A percentile compares a stretch with the other conserved stretches of the same genome.
phyloP scores from a whole-genome alignment of 1,140 invertebrate species.

The Leptoteleia sp. region DNA sequence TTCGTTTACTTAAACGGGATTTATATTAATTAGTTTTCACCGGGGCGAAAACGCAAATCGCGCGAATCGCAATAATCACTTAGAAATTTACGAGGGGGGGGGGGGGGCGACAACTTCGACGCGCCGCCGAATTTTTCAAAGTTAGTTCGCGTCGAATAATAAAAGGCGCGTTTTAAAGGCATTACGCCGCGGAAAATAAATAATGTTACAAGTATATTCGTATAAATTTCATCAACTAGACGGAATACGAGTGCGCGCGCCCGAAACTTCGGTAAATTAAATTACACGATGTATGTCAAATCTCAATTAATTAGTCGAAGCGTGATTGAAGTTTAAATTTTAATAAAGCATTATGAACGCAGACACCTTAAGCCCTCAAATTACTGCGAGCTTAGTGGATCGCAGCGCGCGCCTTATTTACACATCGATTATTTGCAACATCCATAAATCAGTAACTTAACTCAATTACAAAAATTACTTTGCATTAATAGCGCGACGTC shows the following conservation, averaged over 20 bases:
- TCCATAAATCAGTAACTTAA: conserved; percentile 2
- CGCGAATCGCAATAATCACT: no score
- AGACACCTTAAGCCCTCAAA: conserved; percentile 17
- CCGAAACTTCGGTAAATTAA: conserved; percentile 48
- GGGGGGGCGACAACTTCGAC: no score
- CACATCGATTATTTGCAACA: conserved; percentile 13
- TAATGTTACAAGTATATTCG: conserved; percentile 38
- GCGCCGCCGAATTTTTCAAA: no score
- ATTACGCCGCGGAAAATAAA: conserved; percentile 39
- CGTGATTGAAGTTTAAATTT: conserved; percentile 60
- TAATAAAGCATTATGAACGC: conserved; percentile 35
- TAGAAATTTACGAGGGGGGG: no score
- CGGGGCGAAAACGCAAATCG: no score
- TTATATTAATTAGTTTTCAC: no score
- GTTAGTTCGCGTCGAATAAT: conserved; percentile 26
- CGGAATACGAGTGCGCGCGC: conserved; percentile 4
- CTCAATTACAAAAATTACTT: conserved; percentile 1
- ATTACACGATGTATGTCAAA: conserved; percentile 56
- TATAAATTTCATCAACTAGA: conserved; percentile 26
- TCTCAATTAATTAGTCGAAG: conserved; percentile 56
- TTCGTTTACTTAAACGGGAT: no score
- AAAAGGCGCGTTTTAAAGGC: conserved; percentile 22
- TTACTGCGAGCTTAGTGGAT: conserved; percentile 7
- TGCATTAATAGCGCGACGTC: not conserved
- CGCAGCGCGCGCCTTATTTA: conserved; percentile 4